Base-by-base conservation (phyloP, 2,113 vertebrate species). In the Crotalus helleri region DNA sequence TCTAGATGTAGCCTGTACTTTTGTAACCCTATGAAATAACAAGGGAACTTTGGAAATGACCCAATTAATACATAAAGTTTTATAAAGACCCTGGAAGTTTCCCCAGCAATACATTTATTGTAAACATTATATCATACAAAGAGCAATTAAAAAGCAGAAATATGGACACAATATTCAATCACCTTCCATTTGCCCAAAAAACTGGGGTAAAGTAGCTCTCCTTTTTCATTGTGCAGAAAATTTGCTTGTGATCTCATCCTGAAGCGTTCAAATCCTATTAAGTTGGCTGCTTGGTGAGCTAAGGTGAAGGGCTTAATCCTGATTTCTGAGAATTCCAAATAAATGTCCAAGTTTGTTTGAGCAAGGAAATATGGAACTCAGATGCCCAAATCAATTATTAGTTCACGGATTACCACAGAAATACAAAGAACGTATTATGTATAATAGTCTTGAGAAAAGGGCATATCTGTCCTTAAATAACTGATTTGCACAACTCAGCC, bases 341-440 rank as follows among this genome's bases (percentile, higher is more conserved):
- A 55, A 17, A 86, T 2, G 0, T n/a, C 61, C 10, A 49, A 13
- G 64, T 96, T 96, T 94, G 89, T 92, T 96, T 81, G 33, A 81
- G 15, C 17, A 8, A 81, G 69, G 89, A 94, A 95, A 94, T n/a
- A 87, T 74, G 92, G 57, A 88, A 94, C 94, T 95, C 91, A 81
- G 74, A 92, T 90, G 81, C 12, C 15, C 61, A 93, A 95, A 96
- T 96, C 93, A 94, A 44, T 87, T 90, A 92, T 96, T 95, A 91
- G 0, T 94, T 95, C 95, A 96, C 94, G 95, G 96, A 87, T 95
- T 92, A 29, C 92, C 96, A 97, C 95, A 93, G 93, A 93, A 53
- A 55, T 93, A 96, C 95, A 96, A 94, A 95, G 91, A 81, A 81
- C 85, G 58, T 93, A 88, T 96, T 96, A 91, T 90, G 44, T 3